Base-by-base conservation (phyloP, 2,113 vertebrate genomes). In the Micronycteris hirsuta region DNA sequence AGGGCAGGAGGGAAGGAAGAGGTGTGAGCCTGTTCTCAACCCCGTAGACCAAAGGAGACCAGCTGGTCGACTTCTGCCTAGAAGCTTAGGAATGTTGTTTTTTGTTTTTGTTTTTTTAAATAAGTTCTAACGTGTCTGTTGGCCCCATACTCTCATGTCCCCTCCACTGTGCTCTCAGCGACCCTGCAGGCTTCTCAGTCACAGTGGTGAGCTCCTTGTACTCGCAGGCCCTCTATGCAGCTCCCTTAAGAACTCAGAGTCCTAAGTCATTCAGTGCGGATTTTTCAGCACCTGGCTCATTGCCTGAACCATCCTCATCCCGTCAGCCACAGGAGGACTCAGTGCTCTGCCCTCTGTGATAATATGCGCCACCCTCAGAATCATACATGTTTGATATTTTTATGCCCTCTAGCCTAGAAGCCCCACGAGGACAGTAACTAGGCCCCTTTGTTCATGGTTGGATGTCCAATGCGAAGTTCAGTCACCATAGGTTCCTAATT, bases 181-280 rank as follows among this genome's bases (percentile, higher is more conserved):
- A 8, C 13, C 22, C 58, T 86, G 28, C 4, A 3, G 4, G 4
- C 31, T 28, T 81, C 56, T 86, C 67, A 52, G 0, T 15, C 16
- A 10, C 2, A 7, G 41, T 0, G 2, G 43, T 17, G 6, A 20
- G 19, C 33, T 10, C 47, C n/a, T 2, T 52, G 7, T 20, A 14
- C 38, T 49, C 43, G 16, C 33, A 33, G n/a, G 17, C 33, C 74
- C 52, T 76, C 52, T 14, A 0, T 24, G 28, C 1, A 19, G 20
- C 3, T 8, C 33, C 10, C 41, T 63, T 38, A 12, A n/a, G 33
- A 54, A 24, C n/a, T 68, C 26, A 56, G 19, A 28, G 15, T 56
- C 67, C 38, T 31, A 0, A 12, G 19, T 47, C 41, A 36, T 17
- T 56, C 36, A 11, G 22, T 26, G 78, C 5, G 16, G 83, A 31